Evolutionary conservation across 1,140 invertebrate genomes (phyloP).

Genomic region (Eciton burchellii): DNA sequence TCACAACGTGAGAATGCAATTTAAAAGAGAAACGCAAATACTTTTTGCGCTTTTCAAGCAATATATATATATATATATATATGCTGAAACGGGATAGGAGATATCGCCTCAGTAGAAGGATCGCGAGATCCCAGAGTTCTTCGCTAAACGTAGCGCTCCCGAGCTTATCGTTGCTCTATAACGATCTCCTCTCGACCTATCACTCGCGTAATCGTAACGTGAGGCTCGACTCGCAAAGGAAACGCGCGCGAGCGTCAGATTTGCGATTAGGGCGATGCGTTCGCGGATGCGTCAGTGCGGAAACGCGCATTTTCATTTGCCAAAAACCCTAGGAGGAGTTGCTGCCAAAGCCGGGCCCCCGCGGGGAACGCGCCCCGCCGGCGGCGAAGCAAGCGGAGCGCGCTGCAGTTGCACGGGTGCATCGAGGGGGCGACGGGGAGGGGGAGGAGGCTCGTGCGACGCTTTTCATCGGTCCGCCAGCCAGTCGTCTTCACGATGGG

Average conservation of each 20-base stretch:
- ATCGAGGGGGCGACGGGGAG: constrained; percentile 34
- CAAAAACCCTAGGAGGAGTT: constrained; percentile 62
- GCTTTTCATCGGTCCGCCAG: constrained; percentile 71
- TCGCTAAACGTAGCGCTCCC: neutral
- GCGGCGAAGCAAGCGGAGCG: constrained; percentile 20
- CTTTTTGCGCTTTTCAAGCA: too few relatives aligned
- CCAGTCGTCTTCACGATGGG: constrained; percentile 70
- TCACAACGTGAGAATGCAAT: neutral
- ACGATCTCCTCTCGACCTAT: constrained; percentile 4
- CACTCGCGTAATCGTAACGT: neutral
- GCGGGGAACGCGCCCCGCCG: constrained; percentile 8
- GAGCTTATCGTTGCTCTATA: neutral
- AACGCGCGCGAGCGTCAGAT: neutral
- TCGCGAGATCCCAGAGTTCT: neutral
- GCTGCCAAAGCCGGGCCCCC: constrained; percentile 42
- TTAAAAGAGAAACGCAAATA: neutral
- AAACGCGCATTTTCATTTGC: constrained; percentile 68
- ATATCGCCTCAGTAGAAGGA: neutral
- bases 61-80: too few relatives aligned
- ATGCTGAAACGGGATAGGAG: neutral
- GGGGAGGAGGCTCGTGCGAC: constrained; percentile 33
- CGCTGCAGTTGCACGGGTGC: constrained; percentile 48
- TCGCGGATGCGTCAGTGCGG: neutral
- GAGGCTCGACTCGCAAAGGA: constrained; percentile 19
- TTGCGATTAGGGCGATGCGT: neutral